These are phyloP conservation scores for Cebus imitator DNA, from an alignment of 2,113 vertebrate species.

Conservation along the genomic window DNA sequence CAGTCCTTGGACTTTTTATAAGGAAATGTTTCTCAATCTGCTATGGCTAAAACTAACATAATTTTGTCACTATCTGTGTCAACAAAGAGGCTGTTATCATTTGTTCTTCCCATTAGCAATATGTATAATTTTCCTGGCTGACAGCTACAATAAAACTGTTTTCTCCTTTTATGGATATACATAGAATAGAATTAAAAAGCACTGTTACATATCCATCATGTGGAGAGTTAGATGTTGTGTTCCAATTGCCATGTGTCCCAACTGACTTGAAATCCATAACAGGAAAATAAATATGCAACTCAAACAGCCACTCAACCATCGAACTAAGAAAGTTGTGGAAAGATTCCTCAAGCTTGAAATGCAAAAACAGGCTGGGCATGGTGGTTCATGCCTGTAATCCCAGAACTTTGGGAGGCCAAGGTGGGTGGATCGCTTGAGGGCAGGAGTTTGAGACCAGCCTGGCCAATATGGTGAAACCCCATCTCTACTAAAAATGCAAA, in stretches of 20 bases:
- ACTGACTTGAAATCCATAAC: slow-evolving; percentile 55
- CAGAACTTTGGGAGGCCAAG: too few species aligned
- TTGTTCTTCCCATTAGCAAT: slow-evolving; percentile 71
- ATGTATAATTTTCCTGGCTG: slow-evolving; percentile 72
- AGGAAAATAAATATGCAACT: slow-evolving; percentile 42
- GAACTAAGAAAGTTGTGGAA: slow-evolving; percentile 46
- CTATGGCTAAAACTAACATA: neutral
- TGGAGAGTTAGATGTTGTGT: neutral
- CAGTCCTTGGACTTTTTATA: slow-evolving; percentile 20
- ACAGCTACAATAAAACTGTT: slow-evolving; percentile 65
- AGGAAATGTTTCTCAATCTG: slow-evolving; percentile 26
- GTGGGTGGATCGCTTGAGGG: too few species aligned
- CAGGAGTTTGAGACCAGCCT: too few species aligned
- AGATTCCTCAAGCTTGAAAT: slow-evolving; percentile 59
- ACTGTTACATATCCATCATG: neutral
- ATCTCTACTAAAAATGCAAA: too few species aligned
- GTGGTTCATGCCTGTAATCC: too few species aligned
- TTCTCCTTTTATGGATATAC: slow-evolving; percentile 65
- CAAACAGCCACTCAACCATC: neutral
- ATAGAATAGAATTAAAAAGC: slow-evolving; percentile 69
- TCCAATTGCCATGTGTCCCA: slow-evolving; percentile 58
- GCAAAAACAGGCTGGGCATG: neutral
- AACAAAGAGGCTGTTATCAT: slow-evolving; percentile 59
- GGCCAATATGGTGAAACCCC: too few species aligned
- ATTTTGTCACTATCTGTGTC: slow-evolving; percentile 58